These are phyloP conservation scores for Spilogale gracilis DNA, from an alignment of 2,113 vertebrate genomes.

Conservation along the genomic window DNA sequence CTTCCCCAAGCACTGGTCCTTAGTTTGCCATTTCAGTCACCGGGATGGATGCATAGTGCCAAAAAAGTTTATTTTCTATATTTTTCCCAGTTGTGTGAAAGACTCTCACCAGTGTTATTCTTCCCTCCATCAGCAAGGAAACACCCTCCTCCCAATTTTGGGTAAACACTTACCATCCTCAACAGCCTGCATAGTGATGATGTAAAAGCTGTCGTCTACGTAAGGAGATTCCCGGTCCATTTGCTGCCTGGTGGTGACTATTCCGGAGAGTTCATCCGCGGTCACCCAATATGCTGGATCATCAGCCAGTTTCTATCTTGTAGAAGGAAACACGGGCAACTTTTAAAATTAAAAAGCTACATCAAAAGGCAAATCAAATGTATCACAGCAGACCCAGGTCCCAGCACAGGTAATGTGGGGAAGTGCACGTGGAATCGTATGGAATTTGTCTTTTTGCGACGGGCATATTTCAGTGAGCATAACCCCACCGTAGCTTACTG, in stretches of 20 bases:
- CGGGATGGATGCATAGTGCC: neutral
- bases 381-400: neutral
- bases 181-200: conserved; percentile 82
- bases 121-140: neutral
- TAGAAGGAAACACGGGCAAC: neutral
- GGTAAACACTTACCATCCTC: conserved; percentile 87
- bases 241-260: conserved; percentile 82
- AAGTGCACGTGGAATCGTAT: no score
- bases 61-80: neutral
- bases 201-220: conserved; percentile 86
- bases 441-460: neutral
- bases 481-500: neutral
- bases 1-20: neutral
- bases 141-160: rapidly evolving
- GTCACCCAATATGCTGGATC: conserved; percentile 89
- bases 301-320: conserved; percentile 84
- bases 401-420: neutral
- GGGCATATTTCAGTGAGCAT: neutral
- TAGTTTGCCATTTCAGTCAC: neutral
- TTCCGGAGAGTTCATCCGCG: conserved; percentile 87
- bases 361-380: neutral
- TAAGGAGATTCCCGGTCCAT: conserved; percentile 89
- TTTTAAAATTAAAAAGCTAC: neutral
- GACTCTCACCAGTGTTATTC: neutral
- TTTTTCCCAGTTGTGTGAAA: neutral